Percentiles rank a stretch among this genome's conserved stretches.
These are phyloP conservation scores for Bradypus variegatus DNA, from an alignment of 2,797 vertebrate species.

Conservation along the genomic window DNA sequence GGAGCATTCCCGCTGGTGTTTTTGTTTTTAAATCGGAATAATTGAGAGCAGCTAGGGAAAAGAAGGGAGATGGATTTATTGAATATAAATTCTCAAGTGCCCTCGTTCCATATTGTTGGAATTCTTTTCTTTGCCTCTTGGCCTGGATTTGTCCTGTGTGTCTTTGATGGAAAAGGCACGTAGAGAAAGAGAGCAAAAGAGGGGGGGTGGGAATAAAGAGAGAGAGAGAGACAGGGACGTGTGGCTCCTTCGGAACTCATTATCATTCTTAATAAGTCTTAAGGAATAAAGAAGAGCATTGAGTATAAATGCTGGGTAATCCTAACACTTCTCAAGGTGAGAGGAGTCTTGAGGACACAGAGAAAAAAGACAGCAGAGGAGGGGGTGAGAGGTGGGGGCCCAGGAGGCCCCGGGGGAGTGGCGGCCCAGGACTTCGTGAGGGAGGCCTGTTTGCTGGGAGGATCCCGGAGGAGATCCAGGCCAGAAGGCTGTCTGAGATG, in stretches of 20 bases:
- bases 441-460: not conserved
- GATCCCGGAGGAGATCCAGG: not conserved
- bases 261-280: constrained; percentile 99
- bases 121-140: constrained; percentile 73
- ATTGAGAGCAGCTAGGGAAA: constrained; percentile 68
- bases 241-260: constrained; percentile 97
- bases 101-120: constrained; percentile 78
- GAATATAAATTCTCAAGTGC: constrained; percentile 74
- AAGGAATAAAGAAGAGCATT: constrained; percentile 97
- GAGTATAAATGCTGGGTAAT: constrained; percentile 99
- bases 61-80: constrained; percentile 70
- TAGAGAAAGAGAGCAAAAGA: constrained; percentile 77
- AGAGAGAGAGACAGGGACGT: constrained; percentile 80
- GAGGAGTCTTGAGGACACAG: constrained; percentile 90
- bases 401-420: not conserved
- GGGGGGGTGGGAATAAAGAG: constrained; percentile 70
- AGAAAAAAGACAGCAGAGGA: constrained; percentile 70
- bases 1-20: constrained; percentile 54
- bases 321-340: constrained; percentile 99
- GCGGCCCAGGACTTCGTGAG: not conserved
- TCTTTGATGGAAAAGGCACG: constrained; percentile 83
- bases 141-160: constrained; percentile 90
- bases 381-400: constrained; percentile 41
- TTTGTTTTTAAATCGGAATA: constrained; percentile 67
- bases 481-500: not conserved